phyloP scores from a whole-genome alignment of 2,888 invertebrate species.

The Slavum lentiscoides region DNA sequence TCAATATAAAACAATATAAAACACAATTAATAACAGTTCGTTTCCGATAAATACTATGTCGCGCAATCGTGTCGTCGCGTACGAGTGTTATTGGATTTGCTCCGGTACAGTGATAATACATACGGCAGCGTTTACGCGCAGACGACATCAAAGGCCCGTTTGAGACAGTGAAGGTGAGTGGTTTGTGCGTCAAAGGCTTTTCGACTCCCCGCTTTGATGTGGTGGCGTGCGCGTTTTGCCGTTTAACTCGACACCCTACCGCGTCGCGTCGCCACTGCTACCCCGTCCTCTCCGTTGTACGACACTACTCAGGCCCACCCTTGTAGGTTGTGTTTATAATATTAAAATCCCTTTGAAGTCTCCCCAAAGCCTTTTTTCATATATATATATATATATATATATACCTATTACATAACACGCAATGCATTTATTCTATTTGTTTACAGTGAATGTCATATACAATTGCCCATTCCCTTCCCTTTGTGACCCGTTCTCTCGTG shows the following conservation, averaged over 20 bases:
- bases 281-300: not conserved
- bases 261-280: slow-evolving; percentile 3
- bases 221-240: slow-evolving; percentile 51
- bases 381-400: not conserved
- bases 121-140: slow-evolving; percentile 35
- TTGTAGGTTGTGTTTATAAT: slow-evolving; percentile 42
- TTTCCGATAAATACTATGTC: slow-evolving; percentile 22
- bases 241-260: slow-evolving; percentile 52
- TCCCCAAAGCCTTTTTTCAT: slow-evolving; percentile 38
- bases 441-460: slow-evolving; percentile 44
- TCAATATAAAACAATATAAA: no score
- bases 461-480: slow-evolving; percentile 32
- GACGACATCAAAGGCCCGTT: slow-evolving; percentile 46
- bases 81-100: slow-evolving; percentile 35
- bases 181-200: slow-evolving; percentile 42
- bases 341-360: slow-evolving; percentile 53
- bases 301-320: not conserved
- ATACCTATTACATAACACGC: not conserved
- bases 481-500: slow-evolving; percentile 29
- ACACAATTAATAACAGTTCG: not conserved
- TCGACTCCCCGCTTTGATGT: slow-evolving; percentile 46
- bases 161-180: slow-evolving; percentile 43
- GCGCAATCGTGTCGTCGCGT: slow-evolving; percentile 25
- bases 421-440: slow-evolving; percentile 44
- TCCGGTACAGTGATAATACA: not conserved